Evolutionary conservation across 2,797 vertebrate species (phyloP).

Genomic region (Pangasius larnaudii): DNA sequence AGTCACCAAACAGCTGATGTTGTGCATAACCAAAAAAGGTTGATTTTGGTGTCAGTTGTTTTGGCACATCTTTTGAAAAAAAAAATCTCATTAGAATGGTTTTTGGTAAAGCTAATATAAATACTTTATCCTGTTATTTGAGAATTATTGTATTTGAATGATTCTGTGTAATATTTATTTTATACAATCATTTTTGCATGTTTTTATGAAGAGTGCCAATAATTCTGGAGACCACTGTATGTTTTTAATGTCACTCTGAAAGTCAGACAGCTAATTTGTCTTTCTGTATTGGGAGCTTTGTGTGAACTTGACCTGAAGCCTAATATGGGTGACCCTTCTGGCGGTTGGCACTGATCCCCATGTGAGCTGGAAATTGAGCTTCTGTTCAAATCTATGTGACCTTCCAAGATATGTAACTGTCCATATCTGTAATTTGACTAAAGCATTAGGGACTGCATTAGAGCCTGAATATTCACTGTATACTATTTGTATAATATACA

Average conservation of each 20-base stretch:
- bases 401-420: conserved; percentile 20
- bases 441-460: not conserved
- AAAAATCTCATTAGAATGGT: not conserved
- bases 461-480: not conserved
- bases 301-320: conserved; percentile 14
- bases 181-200: not conserved
- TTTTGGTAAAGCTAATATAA: not conserved
- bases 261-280: not conserved
- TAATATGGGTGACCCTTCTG: conserved; percentile 2
- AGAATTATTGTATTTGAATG: not conserved
- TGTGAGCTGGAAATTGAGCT: conserved; percentile 26
- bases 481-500: not conserved
- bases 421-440: not conserved
- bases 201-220: not conserved
- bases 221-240: not conserved
- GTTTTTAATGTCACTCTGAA: not conserved
- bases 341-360: conserved; percentile 23
- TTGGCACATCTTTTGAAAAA: not conserved
- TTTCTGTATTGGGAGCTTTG: not conserved
- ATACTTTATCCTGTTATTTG: not conserved
- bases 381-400: conserved; percentile 22
- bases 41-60: not conserved
- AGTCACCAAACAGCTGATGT: not conserved
- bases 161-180: not conserved
- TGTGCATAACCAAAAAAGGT: too few species aligned